Conservation (phyloP, 2,888 invertebrate genomes). For the Geophilus truncorum region DNA sequence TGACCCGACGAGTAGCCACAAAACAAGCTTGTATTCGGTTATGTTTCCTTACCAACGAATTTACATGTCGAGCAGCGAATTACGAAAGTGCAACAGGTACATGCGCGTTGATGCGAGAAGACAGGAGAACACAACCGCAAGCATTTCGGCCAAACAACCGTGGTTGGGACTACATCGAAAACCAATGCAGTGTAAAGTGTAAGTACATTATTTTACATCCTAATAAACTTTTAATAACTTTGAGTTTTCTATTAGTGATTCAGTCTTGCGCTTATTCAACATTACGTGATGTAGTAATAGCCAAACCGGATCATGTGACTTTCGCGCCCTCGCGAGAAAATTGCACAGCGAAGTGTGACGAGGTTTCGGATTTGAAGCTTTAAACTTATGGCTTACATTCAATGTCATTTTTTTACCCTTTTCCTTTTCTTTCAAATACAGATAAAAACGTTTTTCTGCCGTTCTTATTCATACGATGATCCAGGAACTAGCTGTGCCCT, state of each 20-base stretch:
- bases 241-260: background rate
- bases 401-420: background rate
- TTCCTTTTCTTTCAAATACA: slow-evolving; percentile 38
- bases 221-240: background rate
- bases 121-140: slow-evolving; percentile 53
- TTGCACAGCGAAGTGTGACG: slow-evolving; percentile 5
- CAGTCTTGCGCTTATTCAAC: slow-evolving; percentile 17
- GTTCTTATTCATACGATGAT: slow-evolving; percentile 48
- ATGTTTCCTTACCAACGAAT: slow-evolving; percentile 48
- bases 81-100: slow-evolving; percentile 45
- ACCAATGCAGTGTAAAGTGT: slow-evolving; percentile 53
- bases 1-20: slow-evolving; percentile 42
- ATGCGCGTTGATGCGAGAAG: slow-evolving; percentile 49
- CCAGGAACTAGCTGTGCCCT: slow-evolving; percentile 49
- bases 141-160: slow-evolving; percentile 46
- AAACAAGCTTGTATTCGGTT: slow-evolving; percentile 47
- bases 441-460: slow-evolving; percentile 49
- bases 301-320: slow-evolving; percentile 25
- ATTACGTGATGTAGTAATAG: background rate
- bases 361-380: slow-evolving; percentile 11
- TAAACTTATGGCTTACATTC: background rate
- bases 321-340: background rate
- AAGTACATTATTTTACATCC: slow-evolving; percentile 37
- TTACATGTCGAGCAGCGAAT: slow-evolving; percentile 50
- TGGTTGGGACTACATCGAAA: slow-evolving; percentile 51